phyloP scores from a whole-genome alignment of 2,888 invertebrate species.

The Ditylenchus weischeri region DNA sequence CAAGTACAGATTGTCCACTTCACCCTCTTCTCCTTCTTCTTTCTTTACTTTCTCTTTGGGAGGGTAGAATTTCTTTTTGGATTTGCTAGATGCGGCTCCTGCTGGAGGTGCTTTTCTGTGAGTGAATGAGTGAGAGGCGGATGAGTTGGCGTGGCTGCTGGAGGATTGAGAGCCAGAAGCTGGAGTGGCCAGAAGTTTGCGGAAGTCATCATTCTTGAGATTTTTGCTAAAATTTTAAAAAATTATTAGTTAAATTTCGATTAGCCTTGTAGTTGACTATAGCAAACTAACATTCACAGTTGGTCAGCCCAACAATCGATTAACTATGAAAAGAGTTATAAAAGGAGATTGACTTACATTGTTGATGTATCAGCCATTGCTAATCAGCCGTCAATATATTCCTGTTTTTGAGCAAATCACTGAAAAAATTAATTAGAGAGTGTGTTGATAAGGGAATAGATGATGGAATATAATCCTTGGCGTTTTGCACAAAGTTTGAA shows the following conservation, averaged over 20 bases:
- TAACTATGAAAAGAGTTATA: too few relatives aligned
- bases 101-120: slow-evolving; percentile 24
- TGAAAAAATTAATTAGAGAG: too few relatives aligned
- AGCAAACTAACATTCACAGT: not conserved
- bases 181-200: slow-evolving; percentile 46
- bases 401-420: too few relatives aligned
- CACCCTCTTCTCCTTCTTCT: slow-evolving; percentile 34
- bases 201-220: slow-evolving; percentile 52
- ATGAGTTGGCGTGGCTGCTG: not conserved
- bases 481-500: too few relatives aligned
- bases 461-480: too few relatives aligned
- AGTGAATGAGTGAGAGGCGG: slow-evolving; percentile 23
- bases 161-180: slow-evolving; percentile 21
- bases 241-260: not conserved
- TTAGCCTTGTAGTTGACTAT: not conserved
- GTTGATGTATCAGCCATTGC: too few relatives aligned
- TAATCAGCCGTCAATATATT: too few relatives aligned
- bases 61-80: slow-evolving; percentile 21
- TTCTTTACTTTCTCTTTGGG: slow-evolving; percentile 36
- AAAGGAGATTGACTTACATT: too few relatives aligned
- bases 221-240: slow-evolving; percentile 22
- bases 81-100: slow-evolving; percentile 13
- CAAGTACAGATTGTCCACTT: slow-evolving; percentile 46
- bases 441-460: too few relatives aligned
- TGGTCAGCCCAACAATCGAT: too few relatives aligned